phyloP scores from a whole-genome alignment of 2,113 vertebrate species.

The Tragelaphus scriptus region DNA sequence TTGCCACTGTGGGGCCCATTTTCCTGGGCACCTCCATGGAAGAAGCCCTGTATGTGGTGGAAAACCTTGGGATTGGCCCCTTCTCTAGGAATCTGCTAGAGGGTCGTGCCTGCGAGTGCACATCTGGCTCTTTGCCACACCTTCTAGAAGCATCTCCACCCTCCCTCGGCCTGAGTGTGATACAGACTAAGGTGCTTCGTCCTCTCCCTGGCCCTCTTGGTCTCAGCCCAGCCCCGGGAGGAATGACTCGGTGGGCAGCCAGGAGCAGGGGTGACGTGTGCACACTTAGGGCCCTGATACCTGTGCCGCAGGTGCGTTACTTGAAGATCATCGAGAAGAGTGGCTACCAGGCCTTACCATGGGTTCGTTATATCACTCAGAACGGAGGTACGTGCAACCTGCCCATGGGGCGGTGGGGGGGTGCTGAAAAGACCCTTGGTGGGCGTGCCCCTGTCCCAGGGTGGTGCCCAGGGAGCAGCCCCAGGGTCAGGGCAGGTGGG shows the following conservation, averaged over 20 bases:
- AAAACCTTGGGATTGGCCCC: background rate
- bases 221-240: background rate
- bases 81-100: background rate
- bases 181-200: background rate
- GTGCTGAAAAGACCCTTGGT: background rate
- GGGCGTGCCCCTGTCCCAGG: background rate
- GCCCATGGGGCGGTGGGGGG: accelerated
- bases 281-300: background rate
- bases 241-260: accelerated
- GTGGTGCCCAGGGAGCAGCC: background rate
- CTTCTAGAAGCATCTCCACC: background rate
- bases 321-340: constrained; percentile 99
- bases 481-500: background rate
- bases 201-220: no score
- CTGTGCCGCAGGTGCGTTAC: constrained; percentile 87
- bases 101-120: accelerated
- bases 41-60: no score
- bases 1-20: no score
- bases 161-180: accelerated
- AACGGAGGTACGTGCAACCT: constrained; percentile 87
- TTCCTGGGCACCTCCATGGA: background rate
- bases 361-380: constrained; percentile 98
- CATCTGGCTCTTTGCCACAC: accelerated
- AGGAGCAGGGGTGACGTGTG: accelerated
- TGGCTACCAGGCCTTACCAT: constrained; percentile 89